A percentile compares a stretch with the other conserved stretches of the same genome.
These are phyloP conservation scores for Phyllotreta cruciferae DNA, from an alignment of 2,888 invertebrate genomes.

Conservation along the genomic window DNA sequence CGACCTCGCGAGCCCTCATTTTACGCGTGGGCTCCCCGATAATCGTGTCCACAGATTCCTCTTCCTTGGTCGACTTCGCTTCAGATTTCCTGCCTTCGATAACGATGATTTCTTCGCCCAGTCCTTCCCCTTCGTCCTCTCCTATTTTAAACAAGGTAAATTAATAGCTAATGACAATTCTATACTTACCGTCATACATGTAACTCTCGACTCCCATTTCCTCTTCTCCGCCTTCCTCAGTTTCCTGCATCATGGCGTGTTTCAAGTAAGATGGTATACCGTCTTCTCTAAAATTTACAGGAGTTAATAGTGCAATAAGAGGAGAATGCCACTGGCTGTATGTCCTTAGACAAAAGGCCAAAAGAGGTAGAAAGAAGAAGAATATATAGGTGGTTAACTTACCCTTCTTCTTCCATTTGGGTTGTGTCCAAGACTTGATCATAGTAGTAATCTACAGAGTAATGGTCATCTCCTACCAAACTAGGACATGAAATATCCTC, in stretches of 20 bases:
- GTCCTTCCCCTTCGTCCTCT: slow-evolving; percentile 28
- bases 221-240: slow-evolving; percentile 4
- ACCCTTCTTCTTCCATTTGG: slow-evolving; percentile 20
- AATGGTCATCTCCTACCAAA: slow-evolving; percentile 44
- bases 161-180: not conserved
- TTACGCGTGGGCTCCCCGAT: slow-evolving; percentile 41
- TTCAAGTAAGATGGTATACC: not conserved
- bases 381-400: slow-evolving; percentile 7
- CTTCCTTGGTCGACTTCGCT: slow-evolving; percentile 4
- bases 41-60: slow-evolving; percentile 45
- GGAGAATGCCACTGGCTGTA: no score
- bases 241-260: not conserved
- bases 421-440: slow-evolving; percentile 21
- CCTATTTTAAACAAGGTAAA: not conserved
- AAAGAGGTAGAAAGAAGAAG: no score
- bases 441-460: slow-evolving; percentile 39
- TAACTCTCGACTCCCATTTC: slow-evolving; percentile 17
- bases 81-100: slow-evolving; percentile 36
- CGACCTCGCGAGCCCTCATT: slow-evolving; percentile 33
- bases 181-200: not conserved
- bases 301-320: no score
- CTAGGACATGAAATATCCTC: slow-evolving; percentile 51
- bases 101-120: slow-evolving; percentile 21
- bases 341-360: no score
- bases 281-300: not conserved